These are phyloP conservation scores for Macroglossus sobrinus DNA, from an alignment of 2,113 vertebrate species.

Conservation along the genomic window DNA sequence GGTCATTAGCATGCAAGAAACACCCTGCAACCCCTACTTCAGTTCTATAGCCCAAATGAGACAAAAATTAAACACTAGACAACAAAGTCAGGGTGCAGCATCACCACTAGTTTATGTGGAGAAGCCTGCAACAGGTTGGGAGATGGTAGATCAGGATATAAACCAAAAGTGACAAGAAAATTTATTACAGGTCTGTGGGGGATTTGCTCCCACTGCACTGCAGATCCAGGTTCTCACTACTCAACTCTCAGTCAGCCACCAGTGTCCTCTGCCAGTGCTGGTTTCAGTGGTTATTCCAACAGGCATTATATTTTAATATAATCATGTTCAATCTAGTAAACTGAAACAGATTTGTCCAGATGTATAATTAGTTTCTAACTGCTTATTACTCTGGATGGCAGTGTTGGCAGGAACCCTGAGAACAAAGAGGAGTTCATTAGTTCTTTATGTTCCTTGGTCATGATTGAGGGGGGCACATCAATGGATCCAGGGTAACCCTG, in stretches of 20 bases:
- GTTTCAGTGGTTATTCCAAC: conserved; percentile 1
- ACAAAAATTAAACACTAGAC: neutral
- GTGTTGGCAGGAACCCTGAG: conserved; percentile 34
- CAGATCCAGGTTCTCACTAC: accelerated
- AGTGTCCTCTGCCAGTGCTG: neutral
- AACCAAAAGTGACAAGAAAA: neutral
- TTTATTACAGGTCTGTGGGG: neutral
- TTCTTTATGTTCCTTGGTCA: neutral
- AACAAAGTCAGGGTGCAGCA: neutral
- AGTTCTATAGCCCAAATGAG: neutral
- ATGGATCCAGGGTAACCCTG: neutral
- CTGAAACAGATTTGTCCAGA: conserved; percentile 62
- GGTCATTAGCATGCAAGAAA: neutral
- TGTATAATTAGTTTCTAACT: conserved; percentile 57
- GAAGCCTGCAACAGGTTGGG: neutral
- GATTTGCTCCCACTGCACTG: accelerated
- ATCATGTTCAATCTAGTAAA: conserved; percentile 60
- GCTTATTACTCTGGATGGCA: conserved; percentile 43
- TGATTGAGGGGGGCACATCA: neutral
- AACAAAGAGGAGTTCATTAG: neutral
- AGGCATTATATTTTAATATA: conserved; percentile 67
- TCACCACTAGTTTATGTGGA: neutral
- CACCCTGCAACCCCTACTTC: neutral
- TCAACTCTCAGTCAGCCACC: neutral
- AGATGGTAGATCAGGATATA: neutral